Evolutionary conservation across 2,888 invertebrate genomes (phyloP).

Genomic region (Lithophane socia): DNA sequence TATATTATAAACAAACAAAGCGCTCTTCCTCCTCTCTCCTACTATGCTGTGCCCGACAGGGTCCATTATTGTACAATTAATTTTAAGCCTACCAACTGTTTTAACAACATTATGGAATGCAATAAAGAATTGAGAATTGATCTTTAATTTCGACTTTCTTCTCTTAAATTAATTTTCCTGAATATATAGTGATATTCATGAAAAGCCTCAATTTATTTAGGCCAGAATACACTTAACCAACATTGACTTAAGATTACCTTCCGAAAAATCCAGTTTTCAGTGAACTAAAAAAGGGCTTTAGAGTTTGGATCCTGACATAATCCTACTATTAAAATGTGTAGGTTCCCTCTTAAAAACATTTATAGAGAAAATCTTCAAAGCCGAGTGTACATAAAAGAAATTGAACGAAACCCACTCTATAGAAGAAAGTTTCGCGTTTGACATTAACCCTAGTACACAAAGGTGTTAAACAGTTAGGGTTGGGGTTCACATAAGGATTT

Average conservation of each 20-base stretch:
- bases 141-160: not conserved
- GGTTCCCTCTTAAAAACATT: conserved; percentile 12
- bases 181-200: not conserved
- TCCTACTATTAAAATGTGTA: conserved; percentile 15
- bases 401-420: conserved; percentile 29
- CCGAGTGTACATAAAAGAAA: conserved; percentile 40
- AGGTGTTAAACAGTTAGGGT: conserved; percentile 82
- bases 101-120: too few species aligned
- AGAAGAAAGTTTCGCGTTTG: conserved; percentile 60
- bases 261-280: not conserved
- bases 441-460: conserved; percentile 75
- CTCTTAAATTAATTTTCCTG: not conserved
- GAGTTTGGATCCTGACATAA: not conserved
- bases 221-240: not conserved
- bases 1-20: too few species aligned
- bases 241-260: not conserved
- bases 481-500: conserved; percentile 74
- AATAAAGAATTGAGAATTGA: too few species aligned
- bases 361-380: conserved; percentile 25
- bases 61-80: too few species aligned
- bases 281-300: not conserved
- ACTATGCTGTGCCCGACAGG: too few species aligned
- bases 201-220: not conserved
- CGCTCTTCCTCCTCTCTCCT: too few species aligned
- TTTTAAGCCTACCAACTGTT: too few species aligned